Evolutionary conservation across 2,797 vertebrate genomes (phyloP).

Genomic region (Prionace glauca): DNA sequence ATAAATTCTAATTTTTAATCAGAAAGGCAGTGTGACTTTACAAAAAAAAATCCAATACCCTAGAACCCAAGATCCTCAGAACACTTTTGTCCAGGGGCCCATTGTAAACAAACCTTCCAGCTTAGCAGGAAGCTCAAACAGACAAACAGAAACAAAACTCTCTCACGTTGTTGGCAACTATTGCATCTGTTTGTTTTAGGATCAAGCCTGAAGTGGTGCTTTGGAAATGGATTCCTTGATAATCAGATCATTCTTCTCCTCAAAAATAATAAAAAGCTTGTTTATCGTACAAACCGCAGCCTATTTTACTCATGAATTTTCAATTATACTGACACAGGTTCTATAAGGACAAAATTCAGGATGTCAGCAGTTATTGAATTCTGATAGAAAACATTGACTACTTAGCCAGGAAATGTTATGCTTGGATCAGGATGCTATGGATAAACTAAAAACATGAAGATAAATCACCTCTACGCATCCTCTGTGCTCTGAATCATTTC

Average conservation of each 20-base stretch:
- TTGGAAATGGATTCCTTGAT: not conserved
- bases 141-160: not conserved
- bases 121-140: not conserved
- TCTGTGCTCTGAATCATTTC: not conserved
- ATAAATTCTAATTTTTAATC: too few species aligned
- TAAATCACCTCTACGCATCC: not conserved
- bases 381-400: not conserved
- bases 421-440: not conserved
- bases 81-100: too few species aligned
- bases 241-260: not conserved
- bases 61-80: too few species aligned
- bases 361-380: not conserved
- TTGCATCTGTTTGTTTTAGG: not conserved
- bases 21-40: too few species aligned
- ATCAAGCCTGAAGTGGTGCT: not conserved
- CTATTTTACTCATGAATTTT: not conserved
- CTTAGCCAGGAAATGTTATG: not conserved
- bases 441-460: not conserved
- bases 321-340: not conserved
- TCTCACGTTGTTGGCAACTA: not conserved
- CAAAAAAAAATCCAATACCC: too few species aligned
- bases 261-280: not conserved
- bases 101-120: too few species aligned
- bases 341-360: not conserved
- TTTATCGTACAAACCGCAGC: too few species aligned